Base-by-base conservation (phyloP, 2,888 invertebrate species). In the Colostygia pectinataria region DNA sequence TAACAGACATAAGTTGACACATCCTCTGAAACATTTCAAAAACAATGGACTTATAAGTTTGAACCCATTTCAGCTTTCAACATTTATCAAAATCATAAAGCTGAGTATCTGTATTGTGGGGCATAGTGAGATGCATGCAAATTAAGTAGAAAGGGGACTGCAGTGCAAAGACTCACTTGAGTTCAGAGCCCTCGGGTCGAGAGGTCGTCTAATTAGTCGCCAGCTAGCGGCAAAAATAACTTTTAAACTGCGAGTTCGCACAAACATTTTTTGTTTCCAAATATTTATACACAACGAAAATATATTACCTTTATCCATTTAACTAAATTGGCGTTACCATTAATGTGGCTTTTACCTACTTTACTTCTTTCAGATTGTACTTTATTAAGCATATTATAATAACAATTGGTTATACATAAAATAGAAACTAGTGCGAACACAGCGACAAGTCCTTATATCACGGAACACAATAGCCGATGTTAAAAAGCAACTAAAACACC, bases 171-270 rank as follows among this genome's bases (percentile, higher is more conserved):
- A 65, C 62, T 61, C 65, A 61, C 70, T 71, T 57, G 56, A 44
- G 53, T 48, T 37, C 49, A 76, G 75, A 41, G 73, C 68, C 39
- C 71, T 75, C 59, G 52, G 45, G 47, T 63, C 39, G 58, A 74
- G 75, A 55, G 66, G 49, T 59, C 61, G 62, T 57, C 75, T 76
- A 76, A 76, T 76, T 76, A 76, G 75, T 64, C 61, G 40, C 20
- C 5, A 6, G 34, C 38, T 18, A 18, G 32, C 28, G 39, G 45
- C 43, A 47, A 53, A 57, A 59, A 53, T 59, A 57, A 44, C 55
- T 48, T 59, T 59, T 57, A 57, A 40, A 31, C 31, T 31, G 40
- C 13, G 14, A n/a, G 7, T n/a, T n/a, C n/a, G n/a, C n/a, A n/a
- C n/a, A n/a, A n/a, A n/a, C n/a, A n/a, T n/a, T n/a, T n/a, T n/a